These are phyloP conservation scores for Platycheirus albimanus DNA, from an alignment of 2,888 invertebrate species.

Conservation along the genomic window DNA sequence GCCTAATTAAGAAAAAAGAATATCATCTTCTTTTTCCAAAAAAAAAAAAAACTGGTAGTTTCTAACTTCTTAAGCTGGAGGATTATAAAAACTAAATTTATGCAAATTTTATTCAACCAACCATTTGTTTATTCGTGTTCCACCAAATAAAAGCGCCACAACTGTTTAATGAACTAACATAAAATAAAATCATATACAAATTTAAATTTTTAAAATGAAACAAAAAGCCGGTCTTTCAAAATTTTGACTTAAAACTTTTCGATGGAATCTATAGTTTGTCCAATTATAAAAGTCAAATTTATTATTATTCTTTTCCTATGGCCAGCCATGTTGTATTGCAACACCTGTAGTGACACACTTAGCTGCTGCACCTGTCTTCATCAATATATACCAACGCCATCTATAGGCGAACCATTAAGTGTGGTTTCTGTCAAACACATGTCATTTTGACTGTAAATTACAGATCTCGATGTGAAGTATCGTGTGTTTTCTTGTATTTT, in stretches of 20 bases:
- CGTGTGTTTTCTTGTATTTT: neutral
- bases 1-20: constrained; percentile 3
- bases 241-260: no score
- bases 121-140: constrained; percentile 2
- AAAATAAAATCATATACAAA: neutral
- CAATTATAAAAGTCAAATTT: no score
- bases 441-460: no score
- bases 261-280: neutral
- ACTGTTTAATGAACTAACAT: neutral
- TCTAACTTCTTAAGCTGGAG: neutral
- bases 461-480: neutral
- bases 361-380: neutral
- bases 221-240: neutral
- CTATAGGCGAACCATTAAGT: neutral
- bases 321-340: no score
- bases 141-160: constrained; percentile 2
- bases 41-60: neutral
- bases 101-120: neutral
- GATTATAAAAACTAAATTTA: neutral
- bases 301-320: no score
- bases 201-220: constrained; percentile 6
- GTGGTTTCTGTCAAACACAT: neutral
- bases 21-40: no score
- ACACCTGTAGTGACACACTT: no score
- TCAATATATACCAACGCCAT: neutral